Evolutionary conservation across 23 tunicate species (phyloP), one percentile per base, ranked within the genome.

Genomic region (Clavelina lepadiformis): DNA sequence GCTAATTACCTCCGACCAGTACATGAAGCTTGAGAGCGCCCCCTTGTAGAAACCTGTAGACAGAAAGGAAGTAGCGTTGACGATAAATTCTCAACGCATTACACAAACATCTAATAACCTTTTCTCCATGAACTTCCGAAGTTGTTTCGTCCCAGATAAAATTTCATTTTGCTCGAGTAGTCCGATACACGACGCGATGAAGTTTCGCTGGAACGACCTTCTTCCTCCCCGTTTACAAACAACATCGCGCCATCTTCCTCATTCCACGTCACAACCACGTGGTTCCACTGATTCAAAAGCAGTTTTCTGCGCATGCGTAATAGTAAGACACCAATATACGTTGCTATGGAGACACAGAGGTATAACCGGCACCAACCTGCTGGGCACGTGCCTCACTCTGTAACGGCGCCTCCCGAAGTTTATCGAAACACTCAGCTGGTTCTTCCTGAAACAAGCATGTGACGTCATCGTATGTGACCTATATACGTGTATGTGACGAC

Each of bases 231-330:
- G 35, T 71, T 30, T 2, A 71, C 22, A 27, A 55, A 71, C 38
- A 68, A 60, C 2, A 15, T 31, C 1, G 74, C 61, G 44, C 45
- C 61, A 5, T 13, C 27, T 3, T 30, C 27, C 21, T 5, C 24
- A 28, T 71, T 27, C 76, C 76, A 71, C 3, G 76, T 35, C 52
- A 71, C 34, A 5, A 56, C 64, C 2, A 71, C 33, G 33, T 71
- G 76, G 44, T 55, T 71, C 76, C 76, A 71, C 23, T 55, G 28
- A 26, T 51, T 51, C 1, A 34, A 11, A 18, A 45, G 45, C 13
- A 68, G 3, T 1, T 33, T 25, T 4, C 74, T 68, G 59, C 6
- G 24, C 6, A 13, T 13, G 24, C 20, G 21, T 6, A 13, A 18
- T 53, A 53, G 24, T 6, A 13, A 53, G 59, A 18, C 7, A 13